Evolutionary conservation across 2,888 invertebrate species (phyloP).

Genomic region (Drosophila yooni): DNA sequence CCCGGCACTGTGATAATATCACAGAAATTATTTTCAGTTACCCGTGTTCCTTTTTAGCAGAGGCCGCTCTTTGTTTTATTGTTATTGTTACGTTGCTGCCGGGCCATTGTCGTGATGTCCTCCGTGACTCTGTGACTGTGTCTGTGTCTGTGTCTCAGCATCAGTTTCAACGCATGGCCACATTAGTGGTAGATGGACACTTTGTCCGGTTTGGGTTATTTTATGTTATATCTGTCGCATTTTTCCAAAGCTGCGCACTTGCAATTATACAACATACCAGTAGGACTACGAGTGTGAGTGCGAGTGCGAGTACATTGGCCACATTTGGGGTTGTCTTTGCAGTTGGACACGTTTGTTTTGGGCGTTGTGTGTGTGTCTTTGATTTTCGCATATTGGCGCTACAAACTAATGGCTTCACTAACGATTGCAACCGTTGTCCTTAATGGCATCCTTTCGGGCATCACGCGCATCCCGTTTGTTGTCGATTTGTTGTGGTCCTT

Average conservation of each 20-base stretch:
- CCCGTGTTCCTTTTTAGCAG: slow-evolving; percentile 51
- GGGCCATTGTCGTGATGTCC: slow-evolving; percentile 51
- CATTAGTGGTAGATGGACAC: slow-evolving; percentile 78
- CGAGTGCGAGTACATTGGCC: slow-evolving; percentile 15
- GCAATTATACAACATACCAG: slow-evolving; percentile 68
- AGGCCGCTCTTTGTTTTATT: slow-evolving; percentile 72
- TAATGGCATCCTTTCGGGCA: slow-evolving; percentile 73
- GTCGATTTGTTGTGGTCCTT: slow-evolving; percentile 49
- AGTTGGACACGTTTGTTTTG: slow-evolving; percentile 25
- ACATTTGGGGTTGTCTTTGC: slow-evolving; percentile 35
- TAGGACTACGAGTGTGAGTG: neutral
- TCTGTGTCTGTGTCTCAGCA: slow-evolving; percentile 7
- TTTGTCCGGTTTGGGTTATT: slow-evolving; percentile 64
- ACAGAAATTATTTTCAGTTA: slow-evolving; percentile 76
- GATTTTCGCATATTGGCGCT: slow-evolving; percentile 71
- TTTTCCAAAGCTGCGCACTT: slow-evolving; percentile 65
- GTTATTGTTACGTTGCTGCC: slow-evolving; percentile 67
- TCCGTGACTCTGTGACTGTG: slow-evolving; percentile 51
- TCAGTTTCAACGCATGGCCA: slow-evolving; percentile 49
- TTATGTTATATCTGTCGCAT: slow-evolving; percentile 70
- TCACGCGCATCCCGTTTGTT: slow-evolving; percentile 65
- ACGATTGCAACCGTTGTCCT: slow-evolving; percentile 76
- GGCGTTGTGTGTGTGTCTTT: slow-evolving; percentile 37
- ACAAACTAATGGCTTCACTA: slow-evolving; percentile 77
- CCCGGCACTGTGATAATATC: slow-evolving; percentile 71